These are phyloP conservation scores for Gerris buenoi DNA, from an alignment of 1,140 invertebrate species.

Conservation along the genomic window DNA sequence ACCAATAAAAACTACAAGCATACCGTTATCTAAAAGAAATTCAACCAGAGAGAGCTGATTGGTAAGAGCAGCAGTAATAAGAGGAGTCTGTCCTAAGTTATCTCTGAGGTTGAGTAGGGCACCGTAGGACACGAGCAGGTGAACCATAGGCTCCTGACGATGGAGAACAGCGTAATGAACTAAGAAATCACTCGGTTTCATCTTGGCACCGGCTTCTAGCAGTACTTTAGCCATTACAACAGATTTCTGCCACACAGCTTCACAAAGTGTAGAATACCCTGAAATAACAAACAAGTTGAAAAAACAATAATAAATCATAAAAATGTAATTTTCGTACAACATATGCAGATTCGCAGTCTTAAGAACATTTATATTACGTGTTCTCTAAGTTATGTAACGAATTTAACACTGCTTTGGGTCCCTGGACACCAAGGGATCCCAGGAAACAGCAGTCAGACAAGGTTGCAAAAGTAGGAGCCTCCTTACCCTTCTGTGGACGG, in stretches of 20 bases:
- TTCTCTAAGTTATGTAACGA: too few species aligned
- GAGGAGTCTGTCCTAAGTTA: conserved; percentile 39
- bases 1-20: too few species aligned
- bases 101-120: conserved; percentile 37
- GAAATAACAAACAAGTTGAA: too few species aligned
- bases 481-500: too few species aligned
- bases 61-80: conserved; percentile 42
- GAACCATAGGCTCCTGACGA: conserved; percentile 33
- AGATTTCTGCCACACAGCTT: conserved; percentile 36
- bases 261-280: conserved; percentile 37
- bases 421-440: too few species aligned
- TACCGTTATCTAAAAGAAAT: conserved; percentile 35
- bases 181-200: conserved; percentile 38
- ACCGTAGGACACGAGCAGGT: conserved; percentile 33
- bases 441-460: too few species aligned
- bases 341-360: too few species aligned
- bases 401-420: too few species aligned
- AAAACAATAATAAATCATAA: too few species aligned
- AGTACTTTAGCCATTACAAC: conserved; percentile 30
- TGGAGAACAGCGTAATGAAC: conserved; percentile 38
- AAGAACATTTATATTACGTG: too few species aligned
- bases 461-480: too few species aligned
- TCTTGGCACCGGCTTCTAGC: conserved; percentile 37
- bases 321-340: too few species aligned
- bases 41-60: conserved; percentile 35